phyloP scores from a whole-genome alignment of 2,113 vertebrate genomes.

The Lycocorax pyrrhopterus region DNA sequence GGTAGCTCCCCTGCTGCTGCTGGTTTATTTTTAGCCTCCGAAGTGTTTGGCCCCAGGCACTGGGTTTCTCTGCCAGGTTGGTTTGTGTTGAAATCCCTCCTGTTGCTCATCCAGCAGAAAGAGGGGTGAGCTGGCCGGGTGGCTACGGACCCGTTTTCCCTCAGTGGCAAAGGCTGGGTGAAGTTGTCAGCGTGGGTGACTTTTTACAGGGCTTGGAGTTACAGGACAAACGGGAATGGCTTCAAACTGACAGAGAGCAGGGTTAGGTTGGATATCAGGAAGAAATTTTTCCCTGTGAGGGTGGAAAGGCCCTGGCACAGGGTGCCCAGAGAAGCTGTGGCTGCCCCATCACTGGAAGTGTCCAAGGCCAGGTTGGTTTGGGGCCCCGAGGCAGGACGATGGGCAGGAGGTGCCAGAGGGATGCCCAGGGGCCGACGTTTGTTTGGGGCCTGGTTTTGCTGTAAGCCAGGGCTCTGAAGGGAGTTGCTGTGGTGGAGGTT shows the following conservation, averaged over 20 bases:
- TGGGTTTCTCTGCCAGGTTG: constrained; percentile 15
- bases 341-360: not conserved
- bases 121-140: fast-evolving
- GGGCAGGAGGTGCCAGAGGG: not conserved
- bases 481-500: not conserved
- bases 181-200: not conserved
- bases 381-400: fast-evolving
- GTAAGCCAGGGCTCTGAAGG: not conserved
- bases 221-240: not conserved
- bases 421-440: not conserved
- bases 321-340: not conserved
- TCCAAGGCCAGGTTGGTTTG: not conserved
- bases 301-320: not conserved
- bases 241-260: not conserved
- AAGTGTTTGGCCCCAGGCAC: not conserved
- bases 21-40: not conserved
- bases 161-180: fast-evolving
- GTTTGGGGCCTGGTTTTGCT: not conserved
- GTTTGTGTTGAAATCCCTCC: constrained; percentile 1
- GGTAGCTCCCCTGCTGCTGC: not conserved
- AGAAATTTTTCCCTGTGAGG: not conserved
- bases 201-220: not conserved
- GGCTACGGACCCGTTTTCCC: fast-evolving
- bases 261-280: not conserved
- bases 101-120: not conserved